Conservation (phyloP, 2,797 vertebrate genomes). For the Rachycentron canadum region DNA sequence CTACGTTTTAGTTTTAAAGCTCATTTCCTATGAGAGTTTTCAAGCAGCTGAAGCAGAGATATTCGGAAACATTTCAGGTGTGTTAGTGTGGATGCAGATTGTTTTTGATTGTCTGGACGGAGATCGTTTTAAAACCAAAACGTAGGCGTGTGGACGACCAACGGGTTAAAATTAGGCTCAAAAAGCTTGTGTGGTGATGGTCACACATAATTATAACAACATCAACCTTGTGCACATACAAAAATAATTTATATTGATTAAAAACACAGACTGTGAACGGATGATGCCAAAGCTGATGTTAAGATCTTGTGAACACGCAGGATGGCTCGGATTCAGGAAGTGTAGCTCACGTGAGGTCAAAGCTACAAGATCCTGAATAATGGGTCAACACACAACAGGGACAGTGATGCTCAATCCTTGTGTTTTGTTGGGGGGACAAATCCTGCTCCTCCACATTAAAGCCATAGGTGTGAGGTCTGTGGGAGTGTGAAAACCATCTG, state of each 20-base stretch:
- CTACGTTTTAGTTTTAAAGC: too few species aligned
- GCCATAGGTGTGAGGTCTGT: constrained; percentile 37
- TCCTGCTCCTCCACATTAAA: constrained; percentile 27
- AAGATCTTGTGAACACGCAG: background rate
- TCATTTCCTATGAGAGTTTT: too few species aligned
- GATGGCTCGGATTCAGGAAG: constrained; percentile 39
- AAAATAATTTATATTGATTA: too few species aligned
- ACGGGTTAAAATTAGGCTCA: background rate
- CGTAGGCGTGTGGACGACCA: background rate
- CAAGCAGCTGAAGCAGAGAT: too few species aligned
- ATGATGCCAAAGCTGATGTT: too few species aligned
- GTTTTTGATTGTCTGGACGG: too few species aligned
- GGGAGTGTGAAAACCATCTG: constrained; percentile 66
- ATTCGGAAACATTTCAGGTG: too few species aligned
- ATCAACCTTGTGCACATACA: too few species aligned
- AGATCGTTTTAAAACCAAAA: too few species aligned
- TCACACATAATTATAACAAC: too few species aligned
- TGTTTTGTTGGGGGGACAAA: background rate
- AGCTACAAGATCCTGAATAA: constrained; percentile 34
- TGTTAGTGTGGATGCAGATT: too few species aligned
- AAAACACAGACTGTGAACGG: too few species aligned
- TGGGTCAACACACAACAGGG: constrained; percentile 15
- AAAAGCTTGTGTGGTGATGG: background rate
- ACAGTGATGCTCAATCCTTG: constrained; percentile 27
- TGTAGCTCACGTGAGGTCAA: constrained; percentile 20